Evolutionary conservation across 2,888 invertebrate species (phyloP).

Genomic region (Aspidiotus destructor): DNA sequence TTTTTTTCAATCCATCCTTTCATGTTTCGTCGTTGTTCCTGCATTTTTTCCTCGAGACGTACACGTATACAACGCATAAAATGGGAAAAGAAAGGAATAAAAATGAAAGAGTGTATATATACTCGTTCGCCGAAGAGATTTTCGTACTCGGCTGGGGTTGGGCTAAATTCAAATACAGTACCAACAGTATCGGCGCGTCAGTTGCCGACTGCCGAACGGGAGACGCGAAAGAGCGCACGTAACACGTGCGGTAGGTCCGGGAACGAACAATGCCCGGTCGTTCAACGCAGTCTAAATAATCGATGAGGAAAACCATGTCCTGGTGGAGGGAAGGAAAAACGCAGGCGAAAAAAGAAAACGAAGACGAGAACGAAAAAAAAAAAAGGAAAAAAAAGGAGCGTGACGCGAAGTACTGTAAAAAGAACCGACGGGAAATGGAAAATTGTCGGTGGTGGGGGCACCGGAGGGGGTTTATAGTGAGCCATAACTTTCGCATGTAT

Average conservation of each 20-base stretch:
- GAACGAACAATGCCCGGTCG: conserved; percentile 24
- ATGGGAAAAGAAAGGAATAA: too few species aligned
- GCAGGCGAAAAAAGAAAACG: conserved; percentile 1
- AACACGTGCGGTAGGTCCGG: conserved; percentile 26
- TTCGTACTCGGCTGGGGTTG: not conserved
- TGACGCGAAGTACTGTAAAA: not conserved
- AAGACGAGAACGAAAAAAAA: not conserved
- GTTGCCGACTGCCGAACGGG: not conserved
- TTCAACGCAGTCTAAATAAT: conserved; percentile 30
- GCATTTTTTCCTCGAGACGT: not conserved
- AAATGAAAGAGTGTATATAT: not conserved
- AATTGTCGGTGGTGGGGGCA: not conserved
- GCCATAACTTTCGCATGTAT: not conserved
- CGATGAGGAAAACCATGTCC: conserved; percentile 24
- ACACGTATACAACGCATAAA: too few species aligned
- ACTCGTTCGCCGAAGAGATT: not conserved
- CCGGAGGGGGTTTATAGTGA: not conserved
- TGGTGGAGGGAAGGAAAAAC: not conserved
- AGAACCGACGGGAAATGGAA: conserved; percentile 2
- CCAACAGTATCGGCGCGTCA: not conserved
- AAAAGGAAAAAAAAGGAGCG: conserved; percentile 1
- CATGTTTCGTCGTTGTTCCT: not conserved
- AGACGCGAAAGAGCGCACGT: conserved; percentile 9
- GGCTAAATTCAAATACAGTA: not conserved
- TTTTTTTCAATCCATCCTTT: not conserved